Base-by-base conservation (phyloP, 2,113 vertebrate genomes). In the Cricetomys ansorgei region DNA sequence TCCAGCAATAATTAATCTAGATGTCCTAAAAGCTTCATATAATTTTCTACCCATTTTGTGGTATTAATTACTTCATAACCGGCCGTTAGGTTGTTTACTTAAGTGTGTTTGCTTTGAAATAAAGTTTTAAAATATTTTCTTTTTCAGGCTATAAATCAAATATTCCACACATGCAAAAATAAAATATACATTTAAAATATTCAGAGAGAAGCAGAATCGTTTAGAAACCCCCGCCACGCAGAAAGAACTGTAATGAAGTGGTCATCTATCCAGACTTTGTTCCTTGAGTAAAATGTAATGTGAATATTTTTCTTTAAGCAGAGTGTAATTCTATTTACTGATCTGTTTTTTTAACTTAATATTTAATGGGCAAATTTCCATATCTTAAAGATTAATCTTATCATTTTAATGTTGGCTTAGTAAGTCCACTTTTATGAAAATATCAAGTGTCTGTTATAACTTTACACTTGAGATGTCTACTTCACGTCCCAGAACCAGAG, bases 381-480 rank as follows among this genome's bases (percentile, higher is more conserved):
- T 57, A 27, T 77, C 69, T 69, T 75, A 90, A 94, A 90, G 92
- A 83, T 93, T 76, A 92, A 85, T 88, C 69, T 77, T 59, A 85
- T 70, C 7, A 31, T 59, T 83, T 76, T 64, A 93, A 91, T 57
- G 19, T 11, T 96, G 16, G 13, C n/a, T 87, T 81, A 89, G 4
- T 94, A 87, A 76, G 89, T 92, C 50, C 80, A 9, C 73, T 83
- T 85, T 62, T 72, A 84, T 76, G 53, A 93, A 76, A 72, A 69
- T 62, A 15, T 40, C 40, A 62, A 72, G 25, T 65, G 79, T 69
- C 34, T 62, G 70, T 79, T 69, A 40, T 55, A 95, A 91, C 17
- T 57, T 4, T 55, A 85, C 50, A 5, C 29, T 55, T 67, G 72
- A 88, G 65, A 80, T 75, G 29, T 70, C 55, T 76, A 53, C 76